Evolutionary conservation across 2,888 invertebrate genomes (phyloP), one percentile per base, ranked within the genome.

Genomic region (Leptopilina syphax): DNA sequence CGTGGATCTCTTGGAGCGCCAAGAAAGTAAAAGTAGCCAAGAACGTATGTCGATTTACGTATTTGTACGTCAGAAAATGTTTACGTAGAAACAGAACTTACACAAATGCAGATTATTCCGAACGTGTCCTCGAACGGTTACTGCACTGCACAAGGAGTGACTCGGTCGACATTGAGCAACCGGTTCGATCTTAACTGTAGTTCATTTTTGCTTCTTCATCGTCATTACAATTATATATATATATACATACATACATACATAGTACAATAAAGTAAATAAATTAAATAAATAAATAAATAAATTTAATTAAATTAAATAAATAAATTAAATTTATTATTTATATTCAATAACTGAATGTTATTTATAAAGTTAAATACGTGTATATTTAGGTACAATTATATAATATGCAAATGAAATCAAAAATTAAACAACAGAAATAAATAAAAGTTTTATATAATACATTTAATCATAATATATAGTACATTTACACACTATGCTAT

Each of bases 41-140:
- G 65, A 65, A 65, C 65, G 73, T 73, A 73, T 73, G 73, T 13
- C 70, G 57, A 73, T 73, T 73, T 73, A 73, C 73, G 73, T 34
- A 73, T 34, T 5, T 54, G 54, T 73, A 73, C 73, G 73, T 73
- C 73, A 73, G 73, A 54, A 73, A 57, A 57, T 34, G 34, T 73
- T 73, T 57, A 73, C 73, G 57, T 73, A 34, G 73, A 73, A 73
- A 84, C 83, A 84, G 10, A 78, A 57, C 86, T 85, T 84, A 84
- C 79, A 79, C 83, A 83, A 82, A 80, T 82, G 83, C 83, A 87
- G 86, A 87, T 87, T 84, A 88, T 85, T 88, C 87, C 86, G 86
- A 90, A 89, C 86, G 89, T 90, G 91, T 91, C 90, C 91, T 91
- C 91, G 91, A 90, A 89, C 90, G 91, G 90, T 91, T 90, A 90